phyloP scores from a whole-genome alignment of 2,888 invertebrate genomes.

The Blastobasis adustella region DNA sequence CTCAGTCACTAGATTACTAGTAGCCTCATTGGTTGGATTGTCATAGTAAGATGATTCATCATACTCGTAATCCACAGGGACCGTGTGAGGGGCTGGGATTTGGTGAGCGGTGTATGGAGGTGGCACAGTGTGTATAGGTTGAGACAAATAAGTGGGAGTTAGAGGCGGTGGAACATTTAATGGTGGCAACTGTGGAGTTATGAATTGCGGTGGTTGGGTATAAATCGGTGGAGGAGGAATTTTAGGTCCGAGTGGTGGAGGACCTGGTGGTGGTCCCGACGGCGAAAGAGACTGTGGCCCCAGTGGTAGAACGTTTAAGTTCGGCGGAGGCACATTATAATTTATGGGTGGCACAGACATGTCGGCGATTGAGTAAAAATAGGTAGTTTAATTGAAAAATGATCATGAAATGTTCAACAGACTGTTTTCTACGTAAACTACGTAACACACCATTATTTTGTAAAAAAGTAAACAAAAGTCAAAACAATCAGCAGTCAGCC shows the following conservation, averaged over 20 bases:
- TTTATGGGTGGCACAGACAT: slow-evolving; percentile 51
- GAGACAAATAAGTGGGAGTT: slow-evolving; percentile 12
- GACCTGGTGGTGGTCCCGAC: no score
- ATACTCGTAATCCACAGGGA: no score
- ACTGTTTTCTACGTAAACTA: no score
- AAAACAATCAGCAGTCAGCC: no score
- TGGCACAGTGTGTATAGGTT: slow-evolving; percentile 18
- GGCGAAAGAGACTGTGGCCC: slow-evolving; percentile 6
- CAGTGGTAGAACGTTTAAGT: slow-evolving; percentile 34
- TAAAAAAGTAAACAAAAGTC: no score
- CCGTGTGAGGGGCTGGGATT: no score
- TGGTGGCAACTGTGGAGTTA: slow-evolving; percentile 17
- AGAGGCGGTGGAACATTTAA: slow-evolving; percentile 26
- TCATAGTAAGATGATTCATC: no score
- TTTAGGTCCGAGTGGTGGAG: slow-evolving; percentile 16
- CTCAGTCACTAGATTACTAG: background rate
- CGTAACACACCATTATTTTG: no score
- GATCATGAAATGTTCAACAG: no score
- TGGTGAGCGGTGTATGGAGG: slow-evolving; percentile 12
- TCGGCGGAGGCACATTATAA: slow-evolving; percentile 50
- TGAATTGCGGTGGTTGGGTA: slow-evolving; percentile 24
- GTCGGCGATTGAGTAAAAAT: slow-evolving; percentile 4
- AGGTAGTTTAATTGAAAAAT: background rate
- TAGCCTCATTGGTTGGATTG: no score
- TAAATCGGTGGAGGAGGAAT: slow-evolving; percentile 26